phyloP scores from a whole-genome alignment of 2,888 invertebrate species.

The Yponomeuta sedellus region DNA sequence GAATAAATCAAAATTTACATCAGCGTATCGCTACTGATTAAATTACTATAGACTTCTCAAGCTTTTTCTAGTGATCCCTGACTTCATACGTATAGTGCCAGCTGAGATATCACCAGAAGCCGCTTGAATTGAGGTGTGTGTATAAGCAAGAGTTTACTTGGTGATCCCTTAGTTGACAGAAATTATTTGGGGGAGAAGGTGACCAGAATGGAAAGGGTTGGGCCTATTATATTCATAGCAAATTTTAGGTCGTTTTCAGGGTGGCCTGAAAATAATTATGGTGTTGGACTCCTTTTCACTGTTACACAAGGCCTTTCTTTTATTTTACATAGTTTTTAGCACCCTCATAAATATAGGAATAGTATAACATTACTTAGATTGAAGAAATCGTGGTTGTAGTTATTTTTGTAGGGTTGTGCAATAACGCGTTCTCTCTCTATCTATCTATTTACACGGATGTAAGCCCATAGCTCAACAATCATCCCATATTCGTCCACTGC shows the following conservation, averaged over 20 bases:
- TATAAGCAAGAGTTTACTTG: background rate
- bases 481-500: no score
- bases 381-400: no score
- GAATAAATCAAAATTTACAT: constrained; percentile 54
- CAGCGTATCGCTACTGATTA: constrained; percentile 4
- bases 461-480: no score
- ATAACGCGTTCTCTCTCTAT: no score
- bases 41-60: background rate
- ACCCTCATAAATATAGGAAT: no score
- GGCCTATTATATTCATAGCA: constrained; percentile 35
- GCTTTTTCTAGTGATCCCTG: background rate
- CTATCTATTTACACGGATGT: no score
- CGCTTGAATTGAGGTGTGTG: background rate
- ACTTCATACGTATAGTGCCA: background rate
- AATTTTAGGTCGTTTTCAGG: constrained; percentile 21
- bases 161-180: background rate
- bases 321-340: no score
- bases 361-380: no score
- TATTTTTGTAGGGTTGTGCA: no score
- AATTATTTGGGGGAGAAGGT: background rate
- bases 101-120: background rate
- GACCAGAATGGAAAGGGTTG: background rate
- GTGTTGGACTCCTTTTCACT: background rate
- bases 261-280: background rate
- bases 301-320: no score